Conservation (phyloP, 2,113 vertebrate genomes). For the Heteronetta atricapilla region DNA sequence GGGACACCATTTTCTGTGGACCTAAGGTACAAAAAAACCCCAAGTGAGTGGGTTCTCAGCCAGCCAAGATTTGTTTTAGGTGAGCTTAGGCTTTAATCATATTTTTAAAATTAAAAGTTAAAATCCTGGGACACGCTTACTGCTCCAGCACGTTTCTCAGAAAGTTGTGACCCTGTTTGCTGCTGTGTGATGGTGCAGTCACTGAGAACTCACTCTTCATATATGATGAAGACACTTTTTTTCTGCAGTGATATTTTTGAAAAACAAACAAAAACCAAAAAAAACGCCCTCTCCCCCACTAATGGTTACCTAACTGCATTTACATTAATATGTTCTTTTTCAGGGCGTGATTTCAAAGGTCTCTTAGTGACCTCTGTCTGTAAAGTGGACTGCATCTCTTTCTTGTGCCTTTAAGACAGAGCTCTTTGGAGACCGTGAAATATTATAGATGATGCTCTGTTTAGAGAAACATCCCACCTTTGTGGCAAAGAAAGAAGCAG, state of each 20-base stretch:
- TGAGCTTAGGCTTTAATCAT: neutral
- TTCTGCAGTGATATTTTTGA: neutral
- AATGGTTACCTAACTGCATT: neutral
- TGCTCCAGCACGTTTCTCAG: neutral
- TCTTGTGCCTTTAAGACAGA: neutral
- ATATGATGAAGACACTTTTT: neutral
- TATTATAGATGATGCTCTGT: neutral
- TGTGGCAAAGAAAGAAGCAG: fast-evolving
- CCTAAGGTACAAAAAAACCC: neutral
- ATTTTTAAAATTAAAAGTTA: neutral
- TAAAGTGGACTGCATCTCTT: neutral
- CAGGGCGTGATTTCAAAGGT: neutral
- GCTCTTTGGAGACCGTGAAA: neutral
- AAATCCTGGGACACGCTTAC: neutral
- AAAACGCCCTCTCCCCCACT: no score
- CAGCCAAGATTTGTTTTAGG: neutral
- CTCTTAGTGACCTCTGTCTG: neutral
- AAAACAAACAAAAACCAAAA: neutral
- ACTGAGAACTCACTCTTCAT: neutral
- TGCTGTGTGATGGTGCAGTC: neutral
- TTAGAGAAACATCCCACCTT: neutral
- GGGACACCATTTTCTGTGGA: neutral
- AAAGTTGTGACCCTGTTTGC: neutral
- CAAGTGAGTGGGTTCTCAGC: neutral
- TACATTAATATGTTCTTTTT: neutral